Percentiles rank a stretch among this genome's conserved stretches.
Conservation (phyloP, 1,140 invertebrate species). For the Drosophila malerkotliana region DNA sequence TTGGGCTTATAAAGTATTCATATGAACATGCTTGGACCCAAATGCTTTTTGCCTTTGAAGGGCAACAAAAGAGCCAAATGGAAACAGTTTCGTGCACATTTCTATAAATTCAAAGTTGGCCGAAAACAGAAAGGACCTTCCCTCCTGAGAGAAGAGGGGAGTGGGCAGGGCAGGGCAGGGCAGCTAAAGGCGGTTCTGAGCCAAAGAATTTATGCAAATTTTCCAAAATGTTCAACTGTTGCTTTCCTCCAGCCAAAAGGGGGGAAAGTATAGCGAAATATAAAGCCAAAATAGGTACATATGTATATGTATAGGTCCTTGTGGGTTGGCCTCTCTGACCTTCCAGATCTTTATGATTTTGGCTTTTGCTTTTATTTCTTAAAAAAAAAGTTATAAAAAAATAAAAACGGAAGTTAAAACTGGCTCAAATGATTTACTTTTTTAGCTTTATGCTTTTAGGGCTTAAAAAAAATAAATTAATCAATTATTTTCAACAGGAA, state of each 20-base stretch:
- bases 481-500: no score
- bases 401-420: no score
- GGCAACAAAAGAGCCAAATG: slow-evolving; percentile 55
- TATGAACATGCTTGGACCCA: slow-evolving; percentile 66
- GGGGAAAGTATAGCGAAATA: slow-evolving; percentile 11
- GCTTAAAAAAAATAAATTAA: no score
- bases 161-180: not conserved
- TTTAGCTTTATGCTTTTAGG: no score
- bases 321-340: no score
- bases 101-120: slow-evolving; percentile 71
- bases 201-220: slow-evolving; percentile 74
- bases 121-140: not conserved
- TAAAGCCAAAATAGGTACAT: not conserved
- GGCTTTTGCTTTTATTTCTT: no score
- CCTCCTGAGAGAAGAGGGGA: not conserved
- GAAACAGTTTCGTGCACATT: slow-evolving; percentile 72
- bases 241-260: slow-evolving; percentile 24
- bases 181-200: slow-evolving; percentile 16
- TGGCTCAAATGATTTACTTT: no score
- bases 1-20: slow-evolving; percentile 78
- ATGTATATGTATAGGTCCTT: no score
- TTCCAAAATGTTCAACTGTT: slow-evolving; percentile 74
- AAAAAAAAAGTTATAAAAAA: no score
- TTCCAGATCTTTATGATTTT: no score
- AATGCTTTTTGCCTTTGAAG: slow-evolving; percentile 53